Conservation (phyloP, 2,888 invertebrate species). For the Pocota personata region DNA sequence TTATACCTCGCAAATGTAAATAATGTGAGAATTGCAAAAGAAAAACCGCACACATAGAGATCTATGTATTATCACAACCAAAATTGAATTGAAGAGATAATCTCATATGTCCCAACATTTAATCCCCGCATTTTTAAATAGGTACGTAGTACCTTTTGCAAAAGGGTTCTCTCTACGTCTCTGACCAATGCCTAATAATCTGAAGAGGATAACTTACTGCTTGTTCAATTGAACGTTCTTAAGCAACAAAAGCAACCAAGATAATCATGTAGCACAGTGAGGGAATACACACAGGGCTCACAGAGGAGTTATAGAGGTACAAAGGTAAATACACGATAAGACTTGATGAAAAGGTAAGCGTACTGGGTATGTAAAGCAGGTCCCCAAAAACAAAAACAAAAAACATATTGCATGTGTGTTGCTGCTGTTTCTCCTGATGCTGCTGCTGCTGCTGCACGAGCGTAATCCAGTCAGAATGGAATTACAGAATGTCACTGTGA, state of each 20-base stretch:
- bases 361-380: constrained; percentile 64
- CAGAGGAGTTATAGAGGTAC: constrained; percentile 32
- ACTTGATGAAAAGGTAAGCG: constrained; percentile 71
- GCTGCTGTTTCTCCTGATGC: constrained; percentile 26
- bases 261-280: constrained; percentile 39
- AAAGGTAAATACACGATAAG: constrained; percentile 71
- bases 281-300: constrained; percentile 15
- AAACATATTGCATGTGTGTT: constrained; percentile 64
- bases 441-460: constrained; percentile 25
- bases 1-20: constrained; percentile 48
- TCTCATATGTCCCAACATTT: constrained; percentile 62
- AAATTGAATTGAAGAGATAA: constrained; percentile 72
- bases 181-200: constrained; percentile 69
- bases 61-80: constrained; percentile 69
- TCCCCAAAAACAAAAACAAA: not conserved
- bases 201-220: constrained; percentile 66
- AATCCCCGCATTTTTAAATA: constrained; percentile 70
- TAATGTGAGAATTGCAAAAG: constrained; percentile 49
- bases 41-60: constrained; percentile 45
- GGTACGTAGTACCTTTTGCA: too few species aligned
- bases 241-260: constrained; percentile 58
- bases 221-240: constrained; percentile 69
- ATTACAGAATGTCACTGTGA: constrained; percentile 73
- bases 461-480: constrained; percentile 71
- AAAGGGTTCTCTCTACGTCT: constrained; percentile 38